A percentile compares a stretch with the other conserved stretches of the same genome.
Conservation (phyloP, 64 coral and sea anemone species). For the Catalaphyllia jardinei region DNA sequence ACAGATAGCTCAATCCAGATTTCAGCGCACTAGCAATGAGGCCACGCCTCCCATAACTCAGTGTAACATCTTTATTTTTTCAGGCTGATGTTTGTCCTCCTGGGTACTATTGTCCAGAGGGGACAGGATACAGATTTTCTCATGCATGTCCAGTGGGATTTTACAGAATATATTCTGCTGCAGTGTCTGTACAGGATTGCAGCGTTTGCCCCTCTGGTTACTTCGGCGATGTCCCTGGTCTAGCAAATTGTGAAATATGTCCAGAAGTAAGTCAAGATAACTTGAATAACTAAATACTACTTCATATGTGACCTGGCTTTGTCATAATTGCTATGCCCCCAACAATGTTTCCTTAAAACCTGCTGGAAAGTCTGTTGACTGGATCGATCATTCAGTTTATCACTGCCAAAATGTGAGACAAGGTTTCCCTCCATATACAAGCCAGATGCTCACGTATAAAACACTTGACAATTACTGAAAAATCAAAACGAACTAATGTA, state of each 20-base stretch:
- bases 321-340: not conserved
- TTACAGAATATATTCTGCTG: slow-evolving; percentile 92
- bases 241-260: slow-evolving; percentile 72
- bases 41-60: not conserved
- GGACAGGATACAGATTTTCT: slow-evolving; percentile 81
- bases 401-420: too few species aligned
- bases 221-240: slow-evolving; percentile 76
- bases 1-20: too few species aligned
- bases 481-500: too few species aligned
- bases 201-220: slow-evolving; percentile 92
- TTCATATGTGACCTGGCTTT: not conserved
- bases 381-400: too few species aligned
- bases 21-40: too few species aligned
- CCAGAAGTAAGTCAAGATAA: slow-evolving; percentile 66
- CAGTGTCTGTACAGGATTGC: slow-evolving; percentile 86
- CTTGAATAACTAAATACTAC: not conserved
- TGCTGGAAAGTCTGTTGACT: too few species aligned
- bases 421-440: too few species aligned
- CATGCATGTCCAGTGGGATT: slow-evolving; percentile 87
- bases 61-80: not conserved
- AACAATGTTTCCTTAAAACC: not conserved
- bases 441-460: too few species aligned
- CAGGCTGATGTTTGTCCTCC: slow-evolving; percentile 86
- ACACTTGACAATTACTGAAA: too few species aligned
- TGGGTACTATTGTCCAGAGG: slow-evolving; percentile 88